Percentiles rank a stretch among this genome's conserved stretches.
phyloP scores from a whole-genome alignment of 30 jellyfish, hydroid and myxozoan genomes.

The Pelagia noctiluca region DNA sequence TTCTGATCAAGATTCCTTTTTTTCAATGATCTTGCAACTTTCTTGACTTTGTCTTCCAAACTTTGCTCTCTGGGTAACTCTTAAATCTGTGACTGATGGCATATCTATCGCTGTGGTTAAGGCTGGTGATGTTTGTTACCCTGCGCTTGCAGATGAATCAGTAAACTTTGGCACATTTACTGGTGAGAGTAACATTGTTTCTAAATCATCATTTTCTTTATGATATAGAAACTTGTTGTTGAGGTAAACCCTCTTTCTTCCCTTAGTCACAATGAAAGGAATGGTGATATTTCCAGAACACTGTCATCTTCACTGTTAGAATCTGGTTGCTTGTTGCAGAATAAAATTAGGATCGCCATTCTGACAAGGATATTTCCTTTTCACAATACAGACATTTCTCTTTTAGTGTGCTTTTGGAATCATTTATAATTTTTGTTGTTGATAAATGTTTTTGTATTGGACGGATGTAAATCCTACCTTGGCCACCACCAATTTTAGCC shows the following conservation, averaged over 20 bases:
- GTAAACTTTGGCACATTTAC: background rate
- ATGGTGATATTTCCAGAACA: conserved; percentile 1
- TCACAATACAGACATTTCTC: conserved; percentile 8
- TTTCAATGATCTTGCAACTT: conserved; percentile 9
- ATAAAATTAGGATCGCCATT: background rate
- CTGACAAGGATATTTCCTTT: background rate
- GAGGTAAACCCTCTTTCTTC: background rate
- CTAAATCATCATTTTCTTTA: conserved; percentile 2
- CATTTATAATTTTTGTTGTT: background rate
- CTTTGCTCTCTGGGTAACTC: conserved; percentile 13
- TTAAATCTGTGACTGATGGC: background rate
- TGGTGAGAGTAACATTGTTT: background rate
- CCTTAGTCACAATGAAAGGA: background rate
- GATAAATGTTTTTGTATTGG: conserved; percentile 30
- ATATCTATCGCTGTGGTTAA: conserved; percentile 1
- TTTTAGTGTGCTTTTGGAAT: background rate
- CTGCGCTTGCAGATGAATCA: background rate
- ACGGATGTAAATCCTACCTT: conserved; percentile 29
- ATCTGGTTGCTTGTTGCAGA: background rate
- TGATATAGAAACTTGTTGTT: conserved; percentile 1
- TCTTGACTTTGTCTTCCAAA: conserved; percentile 1
- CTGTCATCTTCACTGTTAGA: background rate
- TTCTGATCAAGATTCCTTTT: background rate
- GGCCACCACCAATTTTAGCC: conserved; percentile 50
- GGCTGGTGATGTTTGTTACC: background rate